Evolutionary conservation across 2,888 invertebrate species (phyloP).

Genomic region (Formica aserva): DNA sequence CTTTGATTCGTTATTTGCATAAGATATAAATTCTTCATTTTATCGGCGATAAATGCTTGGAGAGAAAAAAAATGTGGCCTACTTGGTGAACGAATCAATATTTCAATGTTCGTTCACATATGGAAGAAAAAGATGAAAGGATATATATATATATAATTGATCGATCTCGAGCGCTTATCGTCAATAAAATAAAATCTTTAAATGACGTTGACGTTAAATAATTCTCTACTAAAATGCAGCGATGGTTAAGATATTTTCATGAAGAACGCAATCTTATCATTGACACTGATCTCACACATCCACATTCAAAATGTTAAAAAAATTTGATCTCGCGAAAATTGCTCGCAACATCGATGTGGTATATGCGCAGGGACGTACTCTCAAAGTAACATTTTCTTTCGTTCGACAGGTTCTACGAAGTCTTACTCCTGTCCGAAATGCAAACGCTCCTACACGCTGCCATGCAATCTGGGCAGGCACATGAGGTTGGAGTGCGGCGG

Average conservation of each 20-base stretch:
- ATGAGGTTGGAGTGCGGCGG: constrained; percentile 84
- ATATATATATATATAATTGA: background rate
- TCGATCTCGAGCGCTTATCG: background rate
- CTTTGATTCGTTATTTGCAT: background rate
- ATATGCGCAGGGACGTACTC: background rate
- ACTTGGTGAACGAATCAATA: background rate
- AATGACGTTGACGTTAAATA: background rate
- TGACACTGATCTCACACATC: background rate
- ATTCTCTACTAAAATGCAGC: background rate
- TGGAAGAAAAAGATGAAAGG: background rate
- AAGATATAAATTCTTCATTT: background rate
- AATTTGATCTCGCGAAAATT: constrained; percentile 11
- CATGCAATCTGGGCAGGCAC: constrained; percentile 81
- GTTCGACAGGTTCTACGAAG: constrained; percentile 73
- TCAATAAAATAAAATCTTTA: constrained; percentile 21
- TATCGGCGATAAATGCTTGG: constrained; percentile 3
- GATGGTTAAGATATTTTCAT: constrained; percentile 6
- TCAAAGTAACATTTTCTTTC: constrained; percentile 61
- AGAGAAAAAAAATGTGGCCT: background rate
- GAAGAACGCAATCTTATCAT: background rate
- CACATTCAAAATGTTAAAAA: background rate
- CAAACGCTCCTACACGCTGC: constrained; percentile 77
- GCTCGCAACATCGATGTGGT: background rate
- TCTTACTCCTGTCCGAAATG: constrained; percentile 76
- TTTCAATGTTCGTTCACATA: background rate